Base-by-base conservation (phyloP, 2,797 vertebrate genomes). In the Rhyacichthys aspro region DNA sequence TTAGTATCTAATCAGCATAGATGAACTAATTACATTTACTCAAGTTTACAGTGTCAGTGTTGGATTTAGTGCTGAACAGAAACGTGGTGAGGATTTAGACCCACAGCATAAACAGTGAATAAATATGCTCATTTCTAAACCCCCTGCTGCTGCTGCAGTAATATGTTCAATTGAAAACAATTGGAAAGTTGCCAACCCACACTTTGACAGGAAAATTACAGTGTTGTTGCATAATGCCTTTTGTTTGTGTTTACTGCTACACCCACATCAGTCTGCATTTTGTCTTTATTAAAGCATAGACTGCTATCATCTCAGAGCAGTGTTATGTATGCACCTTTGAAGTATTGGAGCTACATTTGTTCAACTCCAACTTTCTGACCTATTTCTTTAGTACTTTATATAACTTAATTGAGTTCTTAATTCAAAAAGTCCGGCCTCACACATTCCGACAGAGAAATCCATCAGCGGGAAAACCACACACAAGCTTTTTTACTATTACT, bases 361-460 rank as follows among this genome's bases (percentile, higher is more conserved):
- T 10, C 23, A 54, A 19, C 49, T 41, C 18, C 8, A 23, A 44
- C 43, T 28, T 18, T 43, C 47, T 56, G 49, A 46, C 55, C 61
- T 19, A 79, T 39, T 70, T 76, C 56, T 23, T 10, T 33, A 18
- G 15, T 32, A 39, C 23, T 69, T 78, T 79, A 63, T 57, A 37
- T 69, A 76, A 73, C 56, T 63, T 73, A 62, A 76, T 72, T 67
- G 38, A 17, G 48, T 1, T 15, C 34, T 49, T 62, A 57, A 70
- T 70, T 76, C 32, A 60, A 66, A 77, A 73, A 59, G 41, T 55
- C 55, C 54, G 38, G 8, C 67, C 57, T 76, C 70, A 71, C 59
- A 47, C 59, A 72, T 66, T 36, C 55, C 50, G 75, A 78, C 67
- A 72, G 55, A 72, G 64, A 41, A 42, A 54, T 54, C 52, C 36